Evolutionary conservation across 2,797 vertebrate genomes (phyloP).

Genomic region (Microchirus variegatus): DNA sequence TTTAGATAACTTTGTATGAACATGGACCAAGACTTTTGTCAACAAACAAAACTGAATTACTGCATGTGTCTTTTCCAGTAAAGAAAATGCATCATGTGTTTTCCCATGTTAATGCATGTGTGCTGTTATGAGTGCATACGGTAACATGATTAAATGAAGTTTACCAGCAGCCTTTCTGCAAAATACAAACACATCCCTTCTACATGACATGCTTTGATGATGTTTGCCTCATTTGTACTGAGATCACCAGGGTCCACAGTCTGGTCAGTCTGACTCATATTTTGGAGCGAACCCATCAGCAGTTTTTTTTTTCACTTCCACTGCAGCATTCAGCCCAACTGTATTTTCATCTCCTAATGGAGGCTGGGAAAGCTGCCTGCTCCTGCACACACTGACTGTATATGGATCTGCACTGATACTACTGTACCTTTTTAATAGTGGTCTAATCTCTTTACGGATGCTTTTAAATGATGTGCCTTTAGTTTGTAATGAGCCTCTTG

Average conservation of each 20-base stretch:
- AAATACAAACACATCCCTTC: not conserved
- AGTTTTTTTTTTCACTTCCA: conserved; percentile 19
- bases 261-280: conserved; percentile 32
- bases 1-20: conserved; percentile 24
- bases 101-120: not conserved
- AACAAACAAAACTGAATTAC: not conserved
- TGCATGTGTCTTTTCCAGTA: not conserved
- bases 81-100: not conserved
- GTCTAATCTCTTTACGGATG: too few species aligned
- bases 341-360: conserved; percentile 38
- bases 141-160: not conserved
- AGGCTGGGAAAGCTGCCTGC: conserved; percentile 33
- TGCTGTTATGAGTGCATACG: too few species aligned
- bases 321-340: conserved; percentile 31
- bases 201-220: conserved; percentile 7
- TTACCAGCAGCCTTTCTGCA: not conserved
- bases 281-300: conserved; percentile 15
- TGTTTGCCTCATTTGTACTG: conserved; percentile 21
- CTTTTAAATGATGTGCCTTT: too few species aligned
- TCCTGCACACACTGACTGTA: conserved; percentile 19
- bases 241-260: not conserved
- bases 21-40: conserved; percentile 2
- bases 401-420: not conserved
- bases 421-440: too few species aligned
- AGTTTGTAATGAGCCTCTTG: too few species aligned